Conservation (phyloP, 2,888 invertebrate species). For the Coenonympha arcania region DNA sequence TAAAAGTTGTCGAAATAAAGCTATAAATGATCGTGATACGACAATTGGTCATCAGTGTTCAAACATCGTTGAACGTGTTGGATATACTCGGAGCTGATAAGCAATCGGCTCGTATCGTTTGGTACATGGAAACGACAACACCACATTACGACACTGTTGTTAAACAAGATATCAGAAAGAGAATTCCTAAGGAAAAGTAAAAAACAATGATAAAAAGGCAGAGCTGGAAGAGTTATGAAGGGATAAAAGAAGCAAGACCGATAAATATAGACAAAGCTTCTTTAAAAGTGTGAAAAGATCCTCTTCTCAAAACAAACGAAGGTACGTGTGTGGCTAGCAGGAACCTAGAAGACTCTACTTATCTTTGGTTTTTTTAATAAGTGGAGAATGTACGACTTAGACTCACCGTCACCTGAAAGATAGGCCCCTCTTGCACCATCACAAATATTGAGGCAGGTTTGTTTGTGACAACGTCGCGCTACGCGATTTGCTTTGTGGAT, state of each 20-base stretch:
- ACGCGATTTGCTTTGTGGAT: not conserved
- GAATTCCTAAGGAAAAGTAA: no score
- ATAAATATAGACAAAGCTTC: no score
- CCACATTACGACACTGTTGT: not conserved
- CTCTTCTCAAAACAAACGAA: no score
- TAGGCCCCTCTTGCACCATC: not conserved
- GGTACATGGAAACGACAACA: no score
- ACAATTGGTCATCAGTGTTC: not conserved
- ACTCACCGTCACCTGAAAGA: conserved; percentile 7
- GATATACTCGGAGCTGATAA: not conserved
- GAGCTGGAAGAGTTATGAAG: no score
- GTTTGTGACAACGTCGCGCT: not conserved
- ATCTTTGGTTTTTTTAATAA: no score
- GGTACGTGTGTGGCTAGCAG: no score
- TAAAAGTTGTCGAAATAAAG: no score
- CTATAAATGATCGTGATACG: not conserved
- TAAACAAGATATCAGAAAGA: not conserved
- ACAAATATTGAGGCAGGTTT: not conserved
- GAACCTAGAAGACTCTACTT: no score
- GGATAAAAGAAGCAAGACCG: no score
- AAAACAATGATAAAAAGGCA: no score
- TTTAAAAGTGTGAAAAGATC: no score
- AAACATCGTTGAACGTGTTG: not conserved
- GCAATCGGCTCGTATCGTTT: not conserved
- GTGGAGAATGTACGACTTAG: not conserved